These are phyloP conservation scores for Agrochola lychnidis DNA, from an alignment of 2,888 invertebrate species.

Conservation along the genomic window DNA sequence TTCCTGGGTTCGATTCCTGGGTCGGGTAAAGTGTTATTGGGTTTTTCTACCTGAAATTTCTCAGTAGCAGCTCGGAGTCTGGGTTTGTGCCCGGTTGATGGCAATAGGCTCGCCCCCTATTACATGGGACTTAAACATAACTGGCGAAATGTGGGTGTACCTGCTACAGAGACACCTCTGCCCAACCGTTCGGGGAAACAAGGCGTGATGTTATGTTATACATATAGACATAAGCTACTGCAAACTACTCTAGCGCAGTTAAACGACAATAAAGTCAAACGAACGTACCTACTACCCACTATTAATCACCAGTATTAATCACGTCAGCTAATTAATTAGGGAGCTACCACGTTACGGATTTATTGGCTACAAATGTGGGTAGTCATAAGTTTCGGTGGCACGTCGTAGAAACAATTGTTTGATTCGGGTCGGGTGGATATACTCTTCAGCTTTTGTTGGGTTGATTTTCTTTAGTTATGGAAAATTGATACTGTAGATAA, in stretches of 20 bases:
- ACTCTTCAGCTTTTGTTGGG: conserved; percentile 2
- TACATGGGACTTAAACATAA: too few species aligned
- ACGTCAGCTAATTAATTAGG: conserved; percentile 45
- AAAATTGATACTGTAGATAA: not conserved
- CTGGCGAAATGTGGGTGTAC: too few species aligned
- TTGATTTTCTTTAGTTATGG: not conserved
- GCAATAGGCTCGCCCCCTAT: too few species aligned
- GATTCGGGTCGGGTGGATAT: not conserved
- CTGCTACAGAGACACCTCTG: too few species aligned
- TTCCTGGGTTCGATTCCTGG: too few species aligned
- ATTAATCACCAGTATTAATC: conserved; percentile 50
- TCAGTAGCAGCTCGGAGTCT: too few species aligned
- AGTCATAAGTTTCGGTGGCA: conserved; percentile 20
- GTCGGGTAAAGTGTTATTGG: too few species aligned
- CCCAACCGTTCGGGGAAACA: too few species aligned
- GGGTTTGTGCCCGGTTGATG: too few species aligned
- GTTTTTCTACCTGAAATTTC: too few species aligned
- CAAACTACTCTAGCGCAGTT: not conserved
- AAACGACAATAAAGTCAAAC: conserved; percentile 38
- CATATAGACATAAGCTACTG: conserved; percentile 12
- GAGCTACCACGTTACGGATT: conserved; percentile 21
- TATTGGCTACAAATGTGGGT: conserved; percentile 38
- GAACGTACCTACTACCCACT: not conserved
- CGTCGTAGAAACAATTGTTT: not conserved
- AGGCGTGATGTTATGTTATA: too few species aligned